Conservation (phyloP, 2,888 invertebrate species). For the Agonopterix subpropinquella region DNA sequence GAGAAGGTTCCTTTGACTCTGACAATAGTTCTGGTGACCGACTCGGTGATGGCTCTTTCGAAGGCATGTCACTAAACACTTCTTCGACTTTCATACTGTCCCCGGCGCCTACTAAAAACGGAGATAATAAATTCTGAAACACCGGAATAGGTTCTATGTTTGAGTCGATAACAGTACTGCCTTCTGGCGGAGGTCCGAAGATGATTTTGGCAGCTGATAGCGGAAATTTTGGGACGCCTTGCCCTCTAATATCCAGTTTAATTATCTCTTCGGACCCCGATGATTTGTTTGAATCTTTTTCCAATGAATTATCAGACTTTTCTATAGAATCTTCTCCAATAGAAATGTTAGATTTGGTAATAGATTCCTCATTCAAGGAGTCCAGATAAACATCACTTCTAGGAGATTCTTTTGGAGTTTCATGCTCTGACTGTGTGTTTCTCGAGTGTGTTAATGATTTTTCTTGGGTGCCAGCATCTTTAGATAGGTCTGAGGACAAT, state of each 20-base stretch:
- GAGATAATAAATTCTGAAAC: conserved; percentile 54
- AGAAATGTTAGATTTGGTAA: conserved; percentile 27
- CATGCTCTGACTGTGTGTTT: conserved; percentile 19
- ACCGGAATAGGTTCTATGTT: conserved; percentile 43
- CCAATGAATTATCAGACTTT: conserved; percentile 24
- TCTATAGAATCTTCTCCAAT: conserved; percentile 21
- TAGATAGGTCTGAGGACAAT: conserved; percentile 48
- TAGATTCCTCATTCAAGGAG: conserved; percentile 54
- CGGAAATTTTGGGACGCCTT: conserved; percentile 49
- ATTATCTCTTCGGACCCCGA: conserved; percentile 68
- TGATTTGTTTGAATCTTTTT: conserved; percentile 26
- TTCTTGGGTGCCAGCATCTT: conserved; percentile 32
- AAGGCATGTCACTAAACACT: conserved; percentile 30
- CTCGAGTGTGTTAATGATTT: conserved; percentile 15
- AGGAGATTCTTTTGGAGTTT: conserved; percentile 34
- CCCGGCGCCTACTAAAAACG: conserved; percentile 50
- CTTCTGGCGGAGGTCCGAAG: conserved; percentile 63
- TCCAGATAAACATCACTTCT: conserved; percentile 48
- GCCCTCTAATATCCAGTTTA: conserved; percentile 65
- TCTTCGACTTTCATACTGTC: conserved; percentile 44
- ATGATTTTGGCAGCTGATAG: conserved; percentile 57
- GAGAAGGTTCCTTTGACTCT: conserved; percentile 21
- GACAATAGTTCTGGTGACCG: conserved; percentile 22
- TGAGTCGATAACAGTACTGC: conserved; percentile 42
- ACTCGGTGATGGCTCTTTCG: conserved; percentile 15